A percentile compares a stretch with the other conserved stretches of the same genome.
These are phyloP conservation scores for Centropyge bicolor DNA, from an alignment of 2,797 vertebrate genomes.

Conservation along the genomic window DNA sequence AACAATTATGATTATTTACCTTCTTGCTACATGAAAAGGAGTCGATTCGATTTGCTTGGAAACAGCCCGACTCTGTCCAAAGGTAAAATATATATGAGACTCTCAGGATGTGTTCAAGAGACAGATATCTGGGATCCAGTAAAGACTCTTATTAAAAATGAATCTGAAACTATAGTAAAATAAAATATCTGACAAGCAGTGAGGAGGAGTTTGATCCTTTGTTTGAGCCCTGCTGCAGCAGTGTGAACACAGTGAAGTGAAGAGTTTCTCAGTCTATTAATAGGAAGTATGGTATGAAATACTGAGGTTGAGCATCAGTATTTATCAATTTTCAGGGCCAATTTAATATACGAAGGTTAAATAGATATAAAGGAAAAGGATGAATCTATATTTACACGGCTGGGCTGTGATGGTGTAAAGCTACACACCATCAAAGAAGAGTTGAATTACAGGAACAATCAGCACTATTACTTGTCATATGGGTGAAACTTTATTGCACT, in stretches of 20 bases:
- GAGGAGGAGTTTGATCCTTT: neutral
- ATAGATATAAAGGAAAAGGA: neutral
- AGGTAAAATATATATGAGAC: neutral
- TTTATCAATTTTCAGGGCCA: neutral
- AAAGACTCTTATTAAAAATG: too few species aligned
- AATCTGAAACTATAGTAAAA: neutral
- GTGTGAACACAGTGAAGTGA: neutral
- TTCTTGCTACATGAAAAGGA: neutral
- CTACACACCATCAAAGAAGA: neutral
- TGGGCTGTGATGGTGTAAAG: neutral
- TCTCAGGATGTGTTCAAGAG: too few species aligned
- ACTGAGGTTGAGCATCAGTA: neutral
- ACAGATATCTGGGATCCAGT: too few species aligned
- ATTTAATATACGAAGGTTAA: neutral
- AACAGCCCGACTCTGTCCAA: neutral
- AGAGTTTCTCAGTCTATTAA: neutral
- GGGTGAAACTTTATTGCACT: neutral
- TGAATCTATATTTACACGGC: neutral
- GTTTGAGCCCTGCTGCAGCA: neutral
- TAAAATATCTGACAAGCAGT: neutral
- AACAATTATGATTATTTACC: neutral
- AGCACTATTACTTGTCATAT: neutral
- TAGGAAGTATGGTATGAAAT: neutral
- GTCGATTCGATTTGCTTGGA: neutral
- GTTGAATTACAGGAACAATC: slow-evolving; percentile 1